These are phyloP conservation scores for Macroramphosus scolopax DNA, from an alignment of 2,797 vertebrate species.

Conservation along the genomic window DNA sequence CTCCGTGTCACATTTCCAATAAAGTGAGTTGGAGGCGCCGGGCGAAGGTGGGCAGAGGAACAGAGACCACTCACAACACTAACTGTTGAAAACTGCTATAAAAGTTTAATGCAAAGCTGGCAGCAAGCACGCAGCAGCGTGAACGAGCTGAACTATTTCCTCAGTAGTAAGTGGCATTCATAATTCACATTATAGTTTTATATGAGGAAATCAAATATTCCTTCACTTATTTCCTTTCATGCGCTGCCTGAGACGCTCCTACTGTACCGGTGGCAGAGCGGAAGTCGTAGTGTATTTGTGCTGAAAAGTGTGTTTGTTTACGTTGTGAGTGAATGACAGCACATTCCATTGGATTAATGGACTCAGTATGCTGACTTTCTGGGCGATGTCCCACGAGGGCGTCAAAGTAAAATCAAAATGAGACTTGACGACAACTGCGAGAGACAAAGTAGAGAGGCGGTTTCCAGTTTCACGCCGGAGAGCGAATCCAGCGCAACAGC, in stretches of 20 bases:
- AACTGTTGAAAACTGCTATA: constrained; percentile 71
- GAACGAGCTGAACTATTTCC: constrained; percentile 70
- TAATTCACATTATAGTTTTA: constrained; percentile 75
- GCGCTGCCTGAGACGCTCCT: constrained; percentile 20
- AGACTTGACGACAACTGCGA: constrained; percentile 19
- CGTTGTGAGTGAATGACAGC: constrained; percentile 45
- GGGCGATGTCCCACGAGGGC: constrained; percentile 5
- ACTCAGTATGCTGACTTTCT: constrained; percentile 32
- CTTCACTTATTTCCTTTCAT: constrained; percentile 28
- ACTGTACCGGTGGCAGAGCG: constrained; percentile 14
- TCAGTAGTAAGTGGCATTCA: constrained; percentile 65
- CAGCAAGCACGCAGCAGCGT: constrained; percentile 55
- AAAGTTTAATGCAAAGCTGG: constrained; percentile 72
- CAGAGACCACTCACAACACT: constrained; percentile 16
- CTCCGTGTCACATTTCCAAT: too few species aligned
- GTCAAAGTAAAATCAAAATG: constrained; percentile 15
- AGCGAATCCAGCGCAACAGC: constrained; percentile 14
- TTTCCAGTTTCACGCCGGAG: constrained; percentile 48
- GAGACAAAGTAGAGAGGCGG: constrained; percentile 44
- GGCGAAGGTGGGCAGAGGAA: too few species aligned
- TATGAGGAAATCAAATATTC: constrained; percentile 50
- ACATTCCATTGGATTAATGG: constrained; percentile 47
- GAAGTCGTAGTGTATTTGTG: constrained; percentile 22
- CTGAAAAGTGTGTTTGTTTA: constrained; percentile 24
- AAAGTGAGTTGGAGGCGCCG: too few species aligned